A percentile compares a stretch with the other conserved stretches of the same genome.
Conservation (phyloP, 1,140 invertebrate genomes). For the Diorhabda carinulata region DNA sequence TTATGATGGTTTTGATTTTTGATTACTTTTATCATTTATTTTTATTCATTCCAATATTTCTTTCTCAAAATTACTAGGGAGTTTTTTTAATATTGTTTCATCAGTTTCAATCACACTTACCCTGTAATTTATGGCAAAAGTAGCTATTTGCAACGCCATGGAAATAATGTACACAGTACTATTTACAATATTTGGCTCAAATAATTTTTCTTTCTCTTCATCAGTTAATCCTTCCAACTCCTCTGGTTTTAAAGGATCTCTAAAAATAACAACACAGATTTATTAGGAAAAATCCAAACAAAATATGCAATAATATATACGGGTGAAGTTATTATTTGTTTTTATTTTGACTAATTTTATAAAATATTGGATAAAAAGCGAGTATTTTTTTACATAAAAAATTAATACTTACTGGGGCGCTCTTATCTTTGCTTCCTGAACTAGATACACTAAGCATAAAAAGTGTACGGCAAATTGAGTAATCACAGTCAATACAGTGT, state of each 20-base stretch:
- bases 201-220: conserved; percentile 81
- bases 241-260: conserved; percentile 11
- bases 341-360: too few species aligned
- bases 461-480: conserved; percentile 96
- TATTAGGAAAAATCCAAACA: too few species aligned
- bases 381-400: not conserved
- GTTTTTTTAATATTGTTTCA: too few species aligned
- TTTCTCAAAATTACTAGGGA: too few species aligned
- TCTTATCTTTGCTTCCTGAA: conserved; percentile 68
- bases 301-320: too few species aligned
- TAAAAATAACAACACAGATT: too few species aligned
- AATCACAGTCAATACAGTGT: conserved; percentile 93
- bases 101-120: conserved; percentile 53
- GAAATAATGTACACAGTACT: conserved; percentile 98
- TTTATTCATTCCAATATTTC: too few species aligned
- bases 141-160: conserved; percentile 93
- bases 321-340: too few species aligned
- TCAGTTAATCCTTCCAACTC: conserved; percentile 33
- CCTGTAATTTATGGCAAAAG: conserved; percentile 98
- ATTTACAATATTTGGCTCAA: conserved; percentile 91
- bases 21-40: too few species aligned
- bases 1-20: too few species aligned
- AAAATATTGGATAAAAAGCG: too few species aligned
- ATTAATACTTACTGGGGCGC: conserved; percentile 60
- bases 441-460: conserved; percentile 83